These are phyloP conservation scores for Odontocerum albicorne DNA, from an alignment of 2,888 invertebrate species.

Conservation along the genomic window DNA sequence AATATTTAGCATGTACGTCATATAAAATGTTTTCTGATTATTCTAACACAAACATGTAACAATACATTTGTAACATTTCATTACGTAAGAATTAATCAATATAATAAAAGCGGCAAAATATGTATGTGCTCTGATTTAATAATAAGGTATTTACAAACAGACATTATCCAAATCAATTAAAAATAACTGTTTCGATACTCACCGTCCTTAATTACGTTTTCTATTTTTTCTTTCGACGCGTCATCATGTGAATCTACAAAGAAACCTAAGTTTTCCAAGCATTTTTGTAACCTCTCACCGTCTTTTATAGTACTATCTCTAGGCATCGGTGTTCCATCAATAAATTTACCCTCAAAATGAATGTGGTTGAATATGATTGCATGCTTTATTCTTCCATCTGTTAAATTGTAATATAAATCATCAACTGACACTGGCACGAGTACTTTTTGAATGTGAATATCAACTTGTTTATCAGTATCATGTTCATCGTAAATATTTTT, in stretches of 20 bases:
- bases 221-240: not conserved
- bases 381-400: not conserved
- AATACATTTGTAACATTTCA: too few species aligned
- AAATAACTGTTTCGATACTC: not conserved
- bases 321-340: not conserved
- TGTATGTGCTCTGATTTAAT: too few species aligned
- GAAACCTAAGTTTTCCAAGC: slow-evolving; percentile 15
- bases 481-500: too few species aligned
- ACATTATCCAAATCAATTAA: too few species aligned
- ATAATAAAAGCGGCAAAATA: too few species aligned
- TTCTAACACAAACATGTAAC: too few species aligned
- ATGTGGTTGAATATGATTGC: slow-evolving; percentile 19
- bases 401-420: not conserved
- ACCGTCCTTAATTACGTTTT: not conserved
- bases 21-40: too few species aligned
- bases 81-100: too few species aligned
- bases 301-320: slow-evolving; percentile 11
- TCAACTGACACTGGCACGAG: not conserved
- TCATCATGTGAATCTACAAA: slow-evolving; percentile 4
- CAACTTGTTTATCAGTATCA: too few species aligned
- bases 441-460: too few species aligned
- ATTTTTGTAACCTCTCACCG: not conserved
- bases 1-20: too few species aligned
- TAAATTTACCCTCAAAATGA: not conserved
- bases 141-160: too few species aligned